Evolutionary conservation across 1,140 invertebrate species (phyloP), one percentile per base, ranked within the genome.

Genomic region (Hylyphantes graminicola): DNA sequence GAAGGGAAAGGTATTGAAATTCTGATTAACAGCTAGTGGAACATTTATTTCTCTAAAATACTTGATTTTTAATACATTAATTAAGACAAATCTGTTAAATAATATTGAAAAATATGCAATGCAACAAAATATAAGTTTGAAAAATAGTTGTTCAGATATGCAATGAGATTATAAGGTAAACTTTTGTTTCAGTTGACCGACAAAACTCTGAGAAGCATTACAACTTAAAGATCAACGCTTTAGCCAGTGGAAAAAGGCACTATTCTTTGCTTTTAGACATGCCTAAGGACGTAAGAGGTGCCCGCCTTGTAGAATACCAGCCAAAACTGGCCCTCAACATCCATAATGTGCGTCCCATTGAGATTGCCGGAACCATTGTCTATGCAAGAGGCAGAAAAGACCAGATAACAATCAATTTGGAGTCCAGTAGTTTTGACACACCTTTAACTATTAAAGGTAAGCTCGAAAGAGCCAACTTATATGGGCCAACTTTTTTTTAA

Each of bases 371-470:
- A n/a, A 78, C 85, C 12, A n/a, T 85, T 54, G 72, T 76, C 17
- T 80, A 50, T 17, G 55, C 77, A 5, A 65, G 35, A 50, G 85
- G 85, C 35, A 12, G 63, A 61, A 85, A 85, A 68, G 63, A 55
- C 54, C 67, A 76, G 63, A 76, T 85, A n/a, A 15, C 70, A 19
- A 55, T 85, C 13, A 77, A 81, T 21, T 48, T 85, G 15, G 21
- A 81, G 9, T 85, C 85, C 7, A 64, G 70, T 12, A 75, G 55
- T 12, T 72, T 81, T 70, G 21, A 57, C 8, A 51, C 61, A 21
- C 73, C 77, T 7, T 12, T 81, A 7, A 54, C 10, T 53, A 75
- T 85, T 51, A 75, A 75, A 70, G 85, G 85, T 85, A 85, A 77
- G 53, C 63, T 7, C 67, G 9, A 50, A 0, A 9, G 35, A 5